Evolutionary conservation across 2,888 invertebrate genomes (phyloP).

Genomic region (Cerceris ruficornis): DNA sequence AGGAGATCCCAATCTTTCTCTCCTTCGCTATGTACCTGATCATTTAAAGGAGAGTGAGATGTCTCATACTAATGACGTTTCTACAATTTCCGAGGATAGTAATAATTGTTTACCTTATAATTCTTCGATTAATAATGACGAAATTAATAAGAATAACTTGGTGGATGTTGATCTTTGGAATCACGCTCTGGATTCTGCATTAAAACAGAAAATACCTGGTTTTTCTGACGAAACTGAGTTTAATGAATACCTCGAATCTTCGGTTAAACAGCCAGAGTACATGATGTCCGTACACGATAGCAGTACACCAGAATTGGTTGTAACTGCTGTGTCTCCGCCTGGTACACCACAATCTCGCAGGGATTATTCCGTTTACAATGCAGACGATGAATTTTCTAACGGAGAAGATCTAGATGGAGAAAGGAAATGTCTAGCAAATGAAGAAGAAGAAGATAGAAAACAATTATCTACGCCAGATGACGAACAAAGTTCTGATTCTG

Average conservation of each 20-base stretch:
- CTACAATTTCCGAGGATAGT: conserved; percentile 21
- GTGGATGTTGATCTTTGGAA: conserved; percentile 75
- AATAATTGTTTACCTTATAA: conserved; percentile 61
- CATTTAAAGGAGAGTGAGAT: conserved; percentile 18
- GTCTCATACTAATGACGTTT: conserved; percentile 10
- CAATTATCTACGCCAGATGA: conserved; percentile 82
- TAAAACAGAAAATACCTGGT: conserved; percentile 71
- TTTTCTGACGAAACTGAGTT: conserved; percentile 66
- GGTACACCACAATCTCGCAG: conserved; percentile 70
- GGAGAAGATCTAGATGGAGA: conserved; percentile 68
- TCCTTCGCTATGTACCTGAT: conserved; percentile 72
- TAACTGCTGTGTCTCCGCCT: conserved; percentile 62
- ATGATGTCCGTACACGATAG: conserved; percentile 11
- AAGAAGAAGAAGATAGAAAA: conserved; percentile 81
- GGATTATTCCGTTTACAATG: conserved; percentile 70
- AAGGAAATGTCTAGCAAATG: conserved; percentile 70
- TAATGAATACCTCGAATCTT: conserved; percentile 58
- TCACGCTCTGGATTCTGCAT: conserved; percentile 72
- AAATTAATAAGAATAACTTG: conserved; percentile 33
- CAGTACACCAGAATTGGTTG: conserved; percentile 50
- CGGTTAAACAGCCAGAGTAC: conserved; percentile 26
- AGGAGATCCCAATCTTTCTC: conserved; percentile 66
- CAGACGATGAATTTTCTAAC: conserved; percentile 70
- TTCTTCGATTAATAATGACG: conserved; percentile 51
- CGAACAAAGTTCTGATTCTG: conserved; percentile 82